Percentiles rank a stretch among this genome's conserved stretches.
Evolutionary conservation across 2,113 vertebrate species (phyloP).

Genomic region (Leucosticte australis): DNA sequence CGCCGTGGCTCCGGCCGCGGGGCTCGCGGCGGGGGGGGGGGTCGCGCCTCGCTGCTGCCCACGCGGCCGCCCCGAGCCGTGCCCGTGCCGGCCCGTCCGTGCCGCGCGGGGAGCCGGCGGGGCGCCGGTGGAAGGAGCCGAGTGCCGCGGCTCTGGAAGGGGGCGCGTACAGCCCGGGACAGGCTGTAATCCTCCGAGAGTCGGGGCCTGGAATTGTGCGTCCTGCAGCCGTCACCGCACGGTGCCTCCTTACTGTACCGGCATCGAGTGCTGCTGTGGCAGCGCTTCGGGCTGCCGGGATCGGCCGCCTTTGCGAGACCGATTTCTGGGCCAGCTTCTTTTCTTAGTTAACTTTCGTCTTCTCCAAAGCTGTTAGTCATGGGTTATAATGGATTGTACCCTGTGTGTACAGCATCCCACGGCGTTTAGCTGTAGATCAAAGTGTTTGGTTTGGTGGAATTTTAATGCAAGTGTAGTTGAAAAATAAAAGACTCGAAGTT

Average conservation of each 20-base stretch:
- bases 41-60: no score
- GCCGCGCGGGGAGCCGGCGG: background rate
- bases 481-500: background rate
- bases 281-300: rapidly evolving
- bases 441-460: background rate
- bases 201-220: rapidly evolving
- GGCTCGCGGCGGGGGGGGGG: no score
- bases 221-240: rapidly evolving
- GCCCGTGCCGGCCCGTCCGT: background rate
- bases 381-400: background rate
- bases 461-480: background rate
- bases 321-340: rapidly evolving
- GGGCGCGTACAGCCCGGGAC: rapidly evolving
- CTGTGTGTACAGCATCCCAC: rapidly evolving
- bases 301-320: background rate
- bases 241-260: rapidly evolving
- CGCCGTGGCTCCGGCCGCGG: background rate
- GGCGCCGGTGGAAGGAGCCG: rapidly evolving
- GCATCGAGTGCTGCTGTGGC: background rate
- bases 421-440: background rate
- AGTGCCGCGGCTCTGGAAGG: rapidly evolving
- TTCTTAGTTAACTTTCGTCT: background rate
- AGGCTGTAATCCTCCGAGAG: background rate
- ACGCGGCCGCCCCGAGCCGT: background rate
- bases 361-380: background rate